A percentile compares a stretch with the other conserved stretches of the same genome.
Conservation (phyloP, 2,113 vertebrate species). For the Lasiurus borealis region DNA sequence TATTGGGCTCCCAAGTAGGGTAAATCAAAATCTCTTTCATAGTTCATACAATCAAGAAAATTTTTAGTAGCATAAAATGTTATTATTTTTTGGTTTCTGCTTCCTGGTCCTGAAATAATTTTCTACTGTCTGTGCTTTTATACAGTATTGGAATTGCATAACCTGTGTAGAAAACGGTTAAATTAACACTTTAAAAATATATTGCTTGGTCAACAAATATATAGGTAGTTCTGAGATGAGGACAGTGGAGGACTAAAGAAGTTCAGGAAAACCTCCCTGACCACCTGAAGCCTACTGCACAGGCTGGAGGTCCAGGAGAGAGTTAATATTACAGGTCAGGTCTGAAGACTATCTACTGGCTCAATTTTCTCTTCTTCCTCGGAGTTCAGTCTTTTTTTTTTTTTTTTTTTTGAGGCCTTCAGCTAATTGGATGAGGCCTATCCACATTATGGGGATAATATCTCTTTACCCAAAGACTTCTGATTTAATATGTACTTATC, state of each 20-base stretch:
- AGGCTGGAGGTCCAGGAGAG: not conserved
- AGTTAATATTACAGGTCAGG: not conserved
- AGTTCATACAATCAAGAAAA: not conserved
- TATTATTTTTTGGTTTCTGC: not conserved
- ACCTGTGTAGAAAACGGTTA: not conserved
- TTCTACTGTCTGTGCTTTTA: conserved; percentile 24
- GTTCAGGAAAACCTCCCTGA: not conserved
- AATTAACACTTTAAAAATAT: not conserved
- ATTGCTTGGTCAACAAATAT: not conserved
- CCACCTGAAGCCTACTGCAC: not conserved
- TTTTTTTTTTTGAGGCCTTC: not conserved
- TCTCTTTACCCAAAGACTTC: not conserved
- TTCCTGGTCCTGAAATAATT: conserved; percentile 6
- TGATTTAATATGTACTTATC: not conserved
- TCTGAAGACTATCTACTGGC: not conserved
- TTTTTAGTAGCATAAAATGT: not conserved
- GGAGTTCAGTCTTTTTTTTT: not conserved
- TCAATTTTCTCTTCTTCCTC: not conserved
- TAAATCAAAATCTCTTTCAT: not conserved
- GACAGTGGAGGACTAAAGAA: not conserved
- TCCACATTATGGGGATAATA: not conserved
- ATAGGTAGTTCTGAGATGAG: not conserved
- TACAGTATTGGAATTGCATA: not conserved
- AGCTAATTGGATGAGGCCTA: not conserved
- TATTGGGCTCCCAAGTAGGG: not conserved